phyloP scores from a whole-genome alignment of 1,140 invertebrate genomes.

The Druon quercuslanigerum region DNA sequence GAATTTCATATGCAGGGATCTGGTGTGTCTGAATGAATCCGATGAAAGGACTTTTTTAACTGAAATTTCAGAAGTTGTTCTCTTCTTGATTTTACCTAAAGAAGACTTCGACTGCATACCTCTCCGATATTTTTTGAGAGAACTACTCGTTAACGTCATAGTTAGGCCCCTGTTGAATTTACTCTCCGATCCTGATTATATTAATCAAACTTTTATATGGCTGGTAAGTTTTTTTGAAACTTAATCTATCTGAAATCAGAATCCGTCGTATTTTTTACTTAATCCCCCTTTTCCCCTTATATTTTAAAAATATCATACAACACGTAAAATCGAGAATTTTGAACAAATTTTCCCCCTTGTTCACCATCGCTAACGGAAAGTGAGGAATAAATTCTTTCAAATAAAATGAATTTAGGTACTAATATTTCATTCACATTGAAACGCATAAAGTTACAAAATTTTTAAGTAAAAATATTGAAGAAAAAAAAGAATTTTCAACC shows the following conservation, averaged over 20 bases:
- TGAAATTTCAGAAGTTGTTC: slow-evolving; percentile 88
- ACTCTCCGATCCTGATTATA: slow-evolving; percentile 94
- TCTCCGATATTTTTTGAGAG: slow-evolving; percentile 85
- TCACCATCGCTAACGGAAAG: no score
- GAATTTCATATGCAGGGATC: slow-evolving; percentile 82
- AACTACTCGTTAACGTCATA: slow-evolving; percentile 88
- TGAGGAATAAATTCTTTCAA: no score
- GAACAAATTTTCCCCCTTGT: no score
- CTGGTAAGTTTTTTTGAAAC: slow-evolving; percentile 80
- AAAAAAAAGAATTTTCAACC: no score
- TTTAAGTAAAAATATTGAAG: no score
- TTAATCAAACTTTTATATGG: slow-evolving; percentile 94
- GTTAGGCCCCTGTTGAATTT: slow-evolving; percentile 87
- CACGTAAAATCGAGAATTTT: no score
- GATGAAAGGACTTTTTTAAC: slow-evolving; percentile 86
- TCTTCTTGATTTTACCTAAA: slow-evolving; percentile 89
- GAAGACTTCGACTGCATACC: slow-evolving; percentile 91
- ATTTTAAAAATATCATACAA: neutral
- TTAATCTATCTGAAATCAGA: neutral
- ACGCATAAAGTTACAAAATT: no score
- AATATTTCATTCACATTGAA: no score
- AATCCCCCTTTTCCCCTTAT: no score
- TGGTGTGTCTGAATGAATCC: slow-evolving; percentile 79
- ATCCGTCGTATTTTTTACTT: no score
- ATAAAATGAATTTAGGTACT: no score